Evolutionary conservation across 2,888 invertebrate genomes (phyloP), one percentile per base, ranked within the genome.

Genomic region (Lithophane leautieri): DNA sequence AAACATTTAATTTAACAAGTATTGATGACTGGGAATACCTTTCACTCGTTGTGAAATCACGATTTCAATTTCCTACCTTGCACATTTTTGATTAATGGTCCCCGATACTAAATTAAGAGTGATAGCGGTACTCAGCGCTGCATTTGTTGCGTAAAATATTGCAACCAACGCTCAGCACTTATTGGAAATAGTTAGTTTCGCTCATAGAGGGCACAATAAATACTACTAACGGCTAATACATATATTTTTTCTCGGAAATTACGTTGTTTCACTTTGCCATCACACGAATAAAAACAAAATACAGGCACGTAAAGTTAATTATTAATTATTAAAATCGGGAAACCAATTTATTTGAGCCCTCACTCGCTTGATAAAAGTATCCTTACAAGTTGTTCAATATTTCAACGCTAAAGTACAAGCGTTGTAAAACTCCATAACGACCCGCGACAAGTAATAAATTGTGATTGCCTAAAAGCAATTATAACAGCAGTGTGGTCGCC

Each of bases 401-500:
- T 88, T 88, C 74, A 84, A 74, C 58, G 75, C 62, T 70, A 68
- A 73, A 66, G 65, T 77, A 74, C 74, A 80, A 79, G 73, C 71
- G 66, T 70, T 85, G 79, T 84, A 84, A 84, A 86, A 82, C 73
- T 75, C 76, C 77, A 79, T 84, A 85, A 82, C 81, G 88, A 79
- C 83, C 81, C 86, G 86, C 85, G 87, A 90, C 89, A 90, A 84
- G 86, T 86, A 88, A 91, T 92, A 92, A 93, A 92, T 91, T 89
- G 83, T 89, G 89, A 92, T 91, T 91, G 90, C 90, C 80, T 82
- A 88, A 88, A 87, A 91, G 91, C 90, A 91, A 92, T 94, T 92
- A 92, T 92, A 92, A 91, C 89, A 89, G 90, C 89, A 89, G 86
- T 89, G 75, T 85, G 76, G 85, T 83, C 73, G 75, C 86, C 83